phyloP scores from a whole-genome alignment of 1,140 invertebrate species.

The Parasteatoda tepidariorum region DNA sequence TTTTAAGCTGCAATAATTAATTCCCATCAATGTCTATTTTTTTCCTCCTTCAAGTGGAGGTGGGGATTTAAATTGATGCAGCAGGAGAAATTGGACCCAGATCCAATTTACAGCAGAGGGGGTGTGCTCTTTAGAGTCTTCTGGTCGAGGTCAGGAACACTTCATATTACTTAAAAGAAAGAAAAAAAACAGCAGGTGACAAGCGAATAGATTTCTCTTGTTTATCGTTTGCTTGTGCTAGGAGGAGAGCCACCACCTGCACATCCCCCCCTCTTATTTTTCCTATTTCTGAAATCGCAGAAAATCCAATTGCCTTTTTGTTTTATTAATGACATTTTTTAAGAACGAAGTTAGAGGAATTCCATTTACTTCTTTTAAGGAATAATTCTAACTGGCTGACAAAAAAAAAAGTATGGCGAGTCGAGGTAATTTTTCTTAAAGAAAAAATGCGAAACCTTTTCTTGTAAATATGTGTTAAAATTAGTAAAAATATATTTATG shows the following conservation, averaged over 20 bases:
- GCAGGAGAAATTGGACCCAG: not conserved
- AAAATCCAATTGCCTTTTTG: not conserved
- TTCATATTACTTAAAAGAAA: constrained; percentile 36
- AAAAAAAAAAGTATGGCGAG: not conserved
- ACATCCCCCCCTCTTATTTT: not conserved
- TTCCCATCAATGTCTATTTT: not conserved
- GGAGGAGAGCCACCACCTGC: constrained; percentile 36
- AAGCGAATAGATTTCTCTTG: constrained; percentile 30
- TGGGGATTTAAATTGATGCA: not conserved
- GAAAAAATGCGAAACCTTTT: not conserved
- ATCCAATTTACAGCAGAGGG: constrained; percentile 12
- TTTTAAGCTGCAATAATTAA: not conserved
- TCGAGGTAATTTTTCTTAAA: not conserved
- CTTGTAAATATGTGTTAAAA: not conserved
- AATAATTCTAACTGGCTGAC: not conserved
- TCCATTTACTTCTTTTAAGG: not conserved
- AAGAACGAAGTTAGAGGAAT: not conserved
- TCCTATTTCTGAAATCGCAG: not conserved
- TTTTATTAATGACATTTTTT: not conserved
- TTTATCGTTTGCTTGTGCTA: constrained; percentile 5
- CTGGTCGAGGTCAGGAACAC: not conserved
- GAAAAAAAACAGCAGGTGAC: constrained; percentile 55
- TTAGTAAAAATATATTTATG: no score
- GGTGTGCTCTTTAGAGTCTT: constrained; percentile 11
- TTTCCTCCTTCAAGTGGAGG: not conserved